Base-by-base conservation (phyloP, 2,113 vertebrate species). In the Paralichthys olivaceus region DNA sequence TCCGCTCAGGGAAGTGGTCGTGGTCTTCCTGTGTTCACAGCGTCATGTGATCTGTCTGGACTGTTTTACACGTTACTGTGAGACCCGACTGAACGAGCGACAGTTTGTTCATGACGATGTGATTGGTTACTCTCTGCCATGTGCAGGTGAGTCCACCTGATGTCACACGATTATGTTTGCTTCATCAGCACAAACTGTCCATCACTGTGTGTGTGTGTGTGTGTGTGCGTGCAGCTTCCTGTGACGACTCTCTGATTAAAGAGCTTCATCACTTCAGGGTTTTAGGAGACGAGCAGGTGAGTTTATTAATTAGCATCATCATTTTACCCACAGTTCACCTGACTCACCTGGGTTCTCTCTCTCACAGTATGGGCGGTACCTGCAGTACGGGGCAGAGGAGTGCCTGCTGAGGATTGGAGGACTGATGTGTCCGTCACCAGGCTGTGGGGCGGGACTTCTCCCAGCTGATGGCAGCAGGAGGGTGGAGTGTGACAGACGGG, bases 211-310 rank as follows among this genome's bases (percentile, higher is more conserved):
- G 15, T 51, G 47, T 51, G 47, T 51, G 49, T 51, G 49, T 51
- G 1, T 59, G 85, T 91, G 49, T 92, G 86, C 84, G 67, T 83
- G 75, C 93, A 98, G 96, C 95, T 79, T 95, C 95, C 89, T 98
- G 97, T 77, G 89, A 89, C 0, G 81, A 96, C 80, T 98, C 96
- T 67, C 91, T 98, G 90, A 95, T 98, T 83, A 96, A 94, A 90
- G 97, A 97, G 89, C 80, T 96, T 58, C 97, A 98, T 95, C 97
- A 98, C 84, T 98, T 98, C 93, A 93, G 96, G 84, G 88, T 96
- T 80, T 92, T 98, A 29, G 97, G 97, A 77, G 94, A 96, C 13
- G 94, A 96, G 53, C 96, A 97, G 96, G 97, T 97, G 87, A 94
- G 2, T 34, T 56, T 25, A 25, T 43, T 13, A 11, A 34, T 13